phyloP scores from a whole-genome alignment of 2,113 vertebrate species.

The Motacilla tschutschensis region DNA sequence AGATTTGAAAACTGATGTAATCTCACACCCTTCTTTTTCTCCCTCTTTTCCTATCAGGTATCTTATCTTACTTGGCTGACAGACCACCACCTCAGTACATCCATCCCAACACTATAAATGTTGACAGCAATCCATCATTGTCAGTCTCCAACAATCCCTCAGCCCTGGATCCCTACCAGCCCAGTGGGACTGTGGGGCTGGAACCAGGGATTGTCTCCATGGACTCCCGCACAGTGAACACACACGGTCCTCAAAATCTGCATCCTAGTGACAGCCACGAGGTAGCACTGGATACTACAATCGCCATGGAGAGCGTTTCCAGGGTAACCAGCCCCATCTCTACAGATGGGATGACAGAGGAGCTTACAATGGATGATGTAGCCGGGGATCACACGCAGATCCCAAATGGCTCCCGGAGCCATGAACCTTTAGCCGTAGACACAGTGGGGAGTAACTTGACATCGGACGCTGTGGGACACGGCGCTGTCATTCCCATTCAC shows the following conservation, averaged over 20 bases:
- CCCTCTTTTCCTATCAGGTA: slow-evolving; percentile 74
- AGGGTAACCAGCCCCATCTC: slow-evolving; percentile 94
- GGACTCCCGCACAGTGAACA: slow-evolving; percentile 86
- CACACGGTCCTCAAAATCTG: slow-evolving; percentile 82
- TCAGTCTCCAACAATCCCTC: slow-evolving; percentile 85
- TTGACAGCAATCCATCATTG: slow-evolving; percentile 82
- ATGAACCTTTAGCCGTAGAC: slow-evolving; percentile 79
- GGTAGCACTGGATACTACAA: slow-evolving; percentile 83
- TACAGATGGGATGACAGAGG: slow-evolving; percentile 88
- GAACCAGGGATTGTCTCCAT: slow-evolving; percentile 90
- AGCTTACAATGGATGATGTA: slow-evolving; percentile 87
- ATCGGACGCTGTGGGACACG: slow-evolving; percentile 81
- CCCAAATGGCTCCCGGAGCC: slow-evolving; percentile 77
- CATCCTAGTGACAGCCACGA: slow-evolving; percentile 87
- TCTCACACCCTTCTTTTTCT: background rate
- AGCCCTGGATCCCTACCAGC: slow-evolving; percentile 88
- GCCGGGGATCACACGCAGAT: slow-evolving; percentile 84
- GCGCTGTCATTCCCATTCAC: slow-evolving; percentile 87
- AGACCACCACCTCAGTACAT: slow-evolving; percentile 97
- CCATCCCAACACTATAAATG: slow-evolving; percentile 92
- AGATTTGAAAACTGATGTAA: background rate
- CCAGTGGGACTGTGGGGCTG: slow-evolving; percentile 83
- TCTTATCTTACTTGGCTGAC: slow-evolving; percentile 95
- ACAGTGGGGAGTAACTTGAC: slow-evolving; percentile 73
- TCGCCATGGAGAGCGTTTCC: slow-evolving; percentile 86